phyloP scores from a whole-genome alignment of 2,888 invertebrate genomes.

The Mythimna loreyi region DNA sequence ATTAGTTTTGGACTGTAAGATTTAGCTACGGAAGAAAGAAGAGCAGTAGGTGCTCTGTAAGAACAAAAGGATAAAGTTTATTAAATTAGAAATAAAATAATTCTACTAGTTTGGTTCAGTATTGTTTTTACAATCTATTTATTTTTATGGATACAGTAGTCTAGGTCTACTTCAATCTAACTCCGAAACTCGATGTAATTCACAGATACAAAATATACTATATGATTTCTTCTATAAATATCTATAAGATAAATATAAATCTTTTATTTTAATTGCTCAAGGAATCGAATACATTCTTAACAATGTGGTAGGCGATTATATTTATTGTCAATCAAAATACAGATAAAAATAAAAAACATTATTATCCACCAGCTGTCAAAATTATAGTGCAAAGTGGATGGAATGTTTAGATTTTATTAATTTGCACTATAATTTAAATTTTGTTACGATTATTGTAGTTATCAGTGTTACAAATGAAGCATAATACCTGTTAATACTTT shows the following conservation, averaged over 20 bases:
- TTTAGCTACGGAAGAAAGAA: not conserved
- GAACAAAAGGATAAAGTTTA: too few relatives aligned
- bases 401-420: constrained; percentile 57
- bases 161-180: too few relatives aligned
- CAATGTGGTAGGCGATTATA: constrained; percentile 19
- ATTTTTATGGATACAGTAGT: too few relatives aligned
- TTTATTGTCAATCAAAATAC: constrained; percentile 8
- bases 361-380: constrained; percentile 51
- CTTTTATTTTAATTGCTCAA: not conserved
- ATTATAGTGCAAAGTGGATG: constrained; percentile 51
- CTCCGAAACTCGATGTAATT: too few relatives aligned
- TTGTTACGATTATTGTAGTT: not conserved
- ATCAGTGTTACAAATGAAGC: constrained; percentile 31
- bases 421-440: constrained; percentile 49
- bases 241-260: too few relatives aligned
- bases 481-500: not conserved
- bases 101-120: not conserved
- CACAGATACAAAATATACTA: too few relatives aligned
- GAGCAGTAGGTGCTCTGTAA: not conserved
- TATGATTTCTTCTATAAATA: too few relatives aligned
- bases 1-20: too few relatives aligned
- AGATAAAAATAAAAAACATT: constrained; percentile 36
- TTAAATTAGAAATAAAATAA: too few relatives aligned
- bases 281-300: not conserved
- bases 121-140: not conserved